Base-by-base conservation (phyloP, 2,113 vertebrate genomes). In the Lasiurus borealis region DNA sequence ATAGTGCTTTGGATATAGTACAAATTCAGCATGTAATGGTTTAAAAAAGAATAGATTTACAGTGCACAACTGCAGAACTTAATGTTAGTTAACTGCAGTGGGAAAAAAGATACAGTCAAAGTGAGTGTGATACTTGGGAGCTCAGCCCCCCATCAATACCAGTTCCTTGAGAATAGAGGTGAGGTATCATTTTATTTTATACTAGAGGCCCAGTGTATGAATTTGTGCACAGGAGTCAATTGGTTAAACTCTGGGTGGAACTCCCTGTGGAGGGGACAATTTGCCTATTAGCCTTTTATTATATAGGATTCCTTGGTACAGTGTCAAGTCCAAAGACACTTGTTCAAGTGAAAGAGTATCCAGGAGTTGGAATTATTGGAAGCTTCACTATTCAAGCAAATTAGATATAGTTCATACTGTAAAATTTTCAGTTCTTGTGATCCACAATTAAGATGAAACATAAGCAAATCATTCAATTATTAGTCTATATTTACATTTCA, bases 21-120 rank as follows among this genome's bases (percentile, higher is more conserved):
- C 36, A 93, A 76, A 90, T 92, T 94, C 85, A 92, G 16, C 73
- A 72, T 29, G 11, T 71, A 93, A 71, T 82, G 14, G 36, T 7
- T 89, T 48, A 88, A 95, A 91, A 46, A 83, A 95, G 44, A 84
- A 84, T 66, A 36, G 75, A 84, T 90, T 76, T 77, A 75, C 34
- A 91, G 31, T 23, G 31, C 14, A 96, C 6, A 90, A 72, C 13
- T 90, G 2, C n/a, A 93, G 64, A 76, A 85, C 23, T 84, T 75
- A 81, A 89, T 71, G 57, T 34, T 87, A 29, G 34, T 11, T 83
- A 94, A 86, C 8, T 88, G 88, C 19, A 29, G 16, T 64, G 80
- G 73, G 23, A 6, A n/a, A 44, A 84, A 92, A 14, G 87, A 75
- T 50, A 14, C 21, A 40, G 40, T 40, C 40, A 83, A 84, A 80